Percentiles rank a stretch among this genome's conserved stretches.
These are phyloP conservation scores for Drosophila repletoides DNA, from an alignment of 1,140 invertebrate genomes.

Conservation along the genomic window DNA sequence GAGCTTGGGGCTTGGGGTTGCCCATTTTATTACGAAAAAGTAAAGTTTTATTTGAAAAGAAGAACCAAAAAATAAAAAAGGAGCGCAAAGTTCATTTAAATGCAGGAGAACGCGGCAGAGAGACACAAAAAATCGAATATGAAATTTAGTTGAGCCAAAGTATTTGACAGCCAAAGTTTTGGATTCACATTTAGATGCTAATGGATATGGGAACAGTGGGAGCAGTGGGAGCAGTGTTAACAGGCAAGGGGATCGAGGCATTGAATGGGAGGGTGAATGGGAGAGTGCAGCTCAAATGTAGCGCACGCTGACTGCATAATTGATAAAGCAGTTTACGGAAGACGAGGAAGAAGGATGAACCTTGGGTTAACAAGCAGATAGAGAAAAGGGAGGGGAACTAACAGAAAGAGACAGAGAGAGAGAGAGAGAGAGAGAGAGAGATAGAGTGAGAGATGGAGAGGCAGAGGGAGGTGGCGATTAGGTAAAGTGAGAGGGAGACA, in stretches of 20 bases:
- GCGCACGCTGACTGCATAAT: constrained; percentile 72
- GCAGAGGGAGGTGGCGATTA: neutral
- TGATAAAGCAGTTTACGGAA: constrained; percentile 47
- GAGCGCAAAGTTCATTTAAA: constrained; percentile 64
- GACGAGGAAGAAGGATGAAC: neutral
- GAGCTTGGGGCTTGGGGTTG: neutral
- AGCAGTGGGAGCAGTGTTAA: too few species aligned
- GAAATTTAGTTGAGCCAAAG: constrained; percentile 73
- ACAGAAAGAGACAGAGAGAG: neutral
- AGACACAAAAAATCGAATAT: constrained; percentile 64
- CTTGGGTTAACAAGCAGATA: too few species aligned
- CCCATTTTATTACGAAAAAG: constrained; percentile 27
- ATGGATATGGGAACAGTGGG: constrained; percentile 36
- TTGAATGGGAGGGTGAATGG: neutral
- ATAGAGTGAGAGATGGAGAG: neutral
- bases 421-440: neutral
- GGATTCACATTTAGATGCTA: constrained; percentile 73
- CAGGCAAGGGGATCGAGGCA: neutral
- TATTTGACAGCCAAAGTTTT: constrained; percentile 72
- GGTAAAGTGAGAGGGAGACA: constrained; percentile 15
- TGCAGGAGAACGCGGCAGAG: constrained; percentile 46
- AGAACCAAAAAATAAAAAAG: constrained; percentile 13
- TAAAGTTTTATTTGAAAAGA: constrained; percentile 33
- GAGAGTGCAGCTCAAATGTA: constrained; percentile 31
- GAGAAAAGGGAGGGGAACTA: neutral